phyloP scores from a whole-genome alignment of 53 echinoderm and acorn worm species.

The Temnopleurus reevesii region DNA sequence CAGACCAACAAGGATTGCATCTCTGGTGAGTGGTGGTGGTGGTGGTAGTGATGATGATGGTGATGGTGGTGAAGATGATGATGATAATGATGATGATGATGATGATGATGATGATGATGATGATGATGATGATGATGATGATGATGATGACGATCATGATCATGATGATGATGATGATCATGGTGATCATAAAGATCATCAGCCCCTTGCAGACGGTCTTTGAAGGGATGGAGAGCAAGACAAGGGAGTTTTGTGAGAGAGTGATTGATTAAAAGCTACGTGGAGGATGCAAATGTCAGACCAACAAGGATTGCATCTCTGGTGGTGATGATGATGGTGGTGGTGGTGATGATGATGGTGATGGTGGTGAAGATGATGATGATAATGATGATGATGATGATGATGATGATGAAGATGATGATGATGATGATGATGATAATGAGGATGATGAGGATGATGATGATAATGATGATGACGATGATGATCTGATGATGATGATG shows the following conservation, averaged over 20 bases:
- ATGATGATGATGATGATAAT: constrained; percentile 36
- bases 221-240: constrained; percentile 89
- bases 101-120: background rate
- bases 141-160: no score
- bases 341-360: background rate
- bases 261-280: constrained; percentile 53
- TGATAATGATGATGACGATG: background rate
- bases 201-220: constrained; percentile 95
- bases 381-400: background rate
- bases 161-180: background rate
- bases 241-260: constrained; percentile 60
- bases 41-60: no score
- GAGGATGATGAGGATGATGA: background rate
- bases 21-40: constrained; percentile 63
- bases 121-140: background rate
- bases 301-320: constrained; percentile 78
- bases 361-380: background rate
- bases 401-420: constrained; percentile 36
- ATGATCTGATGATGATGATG: background rate
- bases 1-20: constrained; percentile 74
- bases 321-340: constrained; percentile 47
- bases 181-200: constrained; percentile 99
- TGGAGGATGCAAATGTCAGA: constrained; percentile 86
- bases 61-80: background rate
- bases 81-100: background rate